phyloP scores from a whole-genome alignment of 2,888 invertebrate genomes.

The Sinohyriopsis cumingii region DNA sequence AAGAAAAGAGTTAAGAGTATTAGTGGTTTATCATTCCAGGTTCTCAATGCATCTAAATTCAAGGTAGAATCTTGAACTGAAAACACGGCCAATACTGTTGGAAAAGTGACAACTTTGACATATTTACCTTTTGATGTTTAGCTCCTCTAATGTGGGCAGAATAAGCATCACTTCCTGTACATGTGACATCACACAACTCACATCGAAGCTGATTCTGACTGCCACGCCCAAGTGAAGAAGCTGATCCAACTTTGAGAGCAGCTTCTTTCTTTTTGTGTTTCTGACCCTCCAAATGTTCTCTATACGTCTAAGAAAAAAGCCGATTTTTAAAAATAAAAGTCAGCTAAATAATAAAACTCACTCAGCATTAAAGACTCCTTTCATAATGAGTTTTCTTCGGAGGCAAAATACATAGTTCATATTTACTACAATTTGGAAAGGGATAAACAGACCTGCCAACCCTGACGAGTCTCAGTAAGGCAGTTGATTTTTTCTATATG shows the following conservation, averaged over 20 bases:
- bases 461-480: no score
- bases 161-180: constrained; percentile 98
- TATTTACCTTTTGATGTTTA: constrained; percentile 91
- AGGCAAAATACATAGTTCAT: not conserved
- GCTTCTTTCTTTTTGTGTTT: constrained; percentile 99
- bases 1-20: no score
- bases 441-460: no score
- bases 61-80: no score
- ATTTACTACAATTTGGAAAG: not conserved
- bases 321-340: not conserved
- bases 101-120: not conserved
- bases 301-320: constrained; percentile 80
- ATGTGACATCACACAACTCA: constrained; percentile 98
- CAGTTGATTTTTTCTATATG: no score
- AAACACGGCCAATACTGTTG: not conserved
- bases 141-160: constrained; percentile 97
- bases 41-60: no score
- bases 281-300: constrained; percentile 98
- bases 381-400: not conserved
- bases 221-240: constrained; percentile 46
- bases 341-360: not conserved
- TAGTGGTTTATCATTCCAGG: no score
- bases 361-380: not conserved
- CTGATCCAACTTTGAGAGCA: constrained; percentile 79
- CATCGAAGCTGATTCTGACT: constrained; percentile 85